Base-by-base conservation (phyloP, 2,888 invertebrate genomes). In the Bibio marci region DNA sequence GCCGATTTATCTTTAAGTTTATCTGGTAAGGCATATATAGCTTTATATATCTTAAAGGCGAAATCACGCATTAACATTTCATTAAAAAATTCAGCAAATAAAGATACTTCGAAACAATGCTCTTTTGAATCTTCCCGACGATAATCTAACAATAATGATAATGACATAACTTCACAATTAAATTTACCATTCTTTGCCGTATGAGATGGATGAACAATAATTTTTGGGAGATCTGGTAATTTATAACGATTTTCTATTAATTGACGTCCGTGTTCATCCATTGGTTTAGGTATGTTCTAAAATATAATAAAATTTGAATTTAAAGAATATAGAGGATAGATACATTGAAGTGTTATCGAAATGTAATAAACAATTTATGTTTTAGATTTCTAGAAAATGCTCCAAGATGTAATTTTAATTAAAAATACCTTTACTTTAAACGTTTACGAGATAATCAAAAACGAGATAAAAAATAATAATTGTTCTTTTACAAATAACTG, bases 31-130 rank as follows among this genome's bases (percentile, higher is more conserved):
- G 63, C 63, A 41, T 59, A 63, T 1, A 86, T 53, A 1, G 76
- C 73, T 52, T 83, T 80, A 61, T 86, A 94, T 48, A 97, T 88
- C 50, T 80, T 78, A 61, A 92, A 94, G 2, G 90, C 92, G 56
- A 87, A 87, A 60, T 94, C 92, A 34, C 95, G 70, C 80, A 90
- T 90, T 45, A 95, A 61, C 91, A 95, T 92, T 64, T 95, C 94
- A 55, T 91, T 88, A 62, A 95, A 91, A 3, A 92, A 67, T 63
- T 95, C 94, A 6, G 92, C 92, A 60, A 94, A 95, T 10, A 95
- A 68, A 3, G 88, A 90, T 15, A 92, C 79, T 74, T 94, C 82
- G 58, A 87, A 86, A 14, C 81, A 81, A 53, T 85, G 80, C 55
- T 87, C 85, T 65, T 94, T 94, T 43, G 86, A 88, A 58, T 94